Percentiles rank a stretch among this genome's conserved stretches.
Conservation (phyloP, 2,888 invertebrate species). For the Diloba caeruleocephala region DNA sequence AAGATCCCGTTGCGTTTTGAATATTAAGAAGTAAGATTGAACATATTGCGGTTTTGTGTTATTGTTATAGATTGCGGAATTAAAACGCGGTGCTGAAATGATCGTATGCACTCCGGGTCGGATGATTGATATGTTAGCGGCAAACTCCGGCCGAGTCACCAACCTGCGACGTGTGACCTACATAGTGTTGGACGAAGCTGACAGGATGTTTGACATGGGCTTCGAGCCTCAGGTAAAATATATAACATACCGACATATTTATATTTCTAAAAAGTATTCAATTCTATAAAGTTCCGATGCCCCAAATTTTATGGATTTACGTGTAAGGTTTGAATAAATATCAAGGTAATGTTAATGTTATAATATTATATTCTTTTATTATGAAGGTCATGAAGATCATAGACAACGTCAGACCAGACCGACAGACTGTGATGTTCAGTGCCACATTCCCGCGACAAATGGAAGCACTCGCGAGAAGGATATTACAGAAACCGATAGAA, state of each 20-base stretch:
- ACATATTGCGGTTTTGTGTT: no score
- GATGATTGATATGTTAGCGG: slow-evolving; percentile 99
- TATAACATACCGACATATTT: not conserved
- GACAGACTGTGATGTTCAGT: slow-evolving; percentile 99
- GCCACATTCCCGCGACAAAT: slow-evolving; percentile 99
- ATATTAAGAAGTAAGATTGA: no score
- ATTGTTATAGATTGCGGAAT: slow-evolving; percentile 93
- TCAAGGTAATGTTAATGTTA: not conserved
- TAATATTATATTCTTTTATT: slow-evolving; percentile 25
- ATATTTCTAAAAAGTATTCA: not conserved
- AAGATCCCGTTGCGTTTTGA: no score
- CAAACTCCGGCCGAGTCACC: slow-evolving; percentile 99
- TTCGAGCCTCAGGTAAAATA: slow-evolving; percentile 96
- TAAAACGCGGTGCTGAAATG: slow-evolving; percentile 99
- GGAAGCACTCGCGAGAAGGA: slow-evolving; percentile 98
- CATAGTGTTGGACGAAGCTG: slow-evolving; percentile 99
- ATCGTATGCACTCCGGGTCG: slow-evolving; percentile 99
- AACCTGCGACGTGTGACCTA: slow-evolving; percentile 99
- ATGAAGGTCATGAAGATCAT: slow-evolving; percentile 99
- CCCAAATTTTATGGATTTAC: no score
- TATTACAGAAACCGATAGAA: slow-evolving; percentile 98
- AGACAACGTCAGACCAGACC: slow-evolving; percentile 98
- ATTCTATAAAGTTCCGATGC: no score
- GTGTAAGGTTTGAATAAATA: no score
- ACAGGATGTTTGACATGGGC: slow-evolving; percentile 99